These are phyloP conservation scores for Drosophila affinis DNA, from an alignment of 2,888 invertebrate genomes.

Conservation along the genomic window DNA sequence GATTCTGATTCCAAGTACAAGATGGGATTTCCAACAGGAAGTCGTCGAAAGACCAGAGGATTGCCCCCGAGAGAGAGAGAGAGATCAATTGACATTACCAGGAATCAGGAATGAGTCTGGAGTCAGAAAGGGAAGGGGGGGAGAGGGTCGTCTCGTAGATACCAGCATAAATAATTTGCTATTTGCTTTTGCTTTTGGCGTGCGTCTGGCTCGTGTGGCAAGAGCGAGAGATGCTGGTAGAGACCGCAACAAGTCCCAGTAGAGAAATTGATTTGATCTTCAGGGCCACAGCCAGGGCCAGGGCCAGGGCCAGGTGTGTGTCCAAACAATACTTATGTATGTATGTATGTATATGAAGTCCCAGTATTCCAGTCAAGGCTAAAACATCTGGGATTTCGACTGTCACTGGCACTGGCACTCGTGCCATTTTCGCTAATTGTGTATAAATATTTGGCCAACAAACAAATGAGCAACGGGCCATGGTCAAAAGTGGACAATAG, in stretches of 20 bases:
- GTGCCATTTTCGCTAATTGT: conserved; percentile 77
- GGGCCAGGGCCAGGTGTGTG: conserved; percentile 52
- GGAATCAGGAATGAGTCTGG: conserved; percentile 39
- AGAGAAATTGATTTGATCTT: conserved; percentile 48
- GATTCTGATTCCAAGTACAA: conserved; percentile 25
- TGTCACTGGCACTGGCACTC: conserved; percentile 49
- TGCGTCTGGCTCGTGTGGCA: conserved; percentile 60
- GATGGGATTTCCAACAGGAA: conserved; percentile 35
- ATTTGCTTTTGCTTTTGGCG: conserved; percentile 22
- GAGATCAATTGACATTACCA: conserved; percentile 44
- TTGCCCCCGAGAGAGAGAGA: conserved; percentile 35
- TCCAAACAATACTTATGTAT: neutral
- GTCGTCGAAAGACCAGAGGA: conserved; percentile 14
- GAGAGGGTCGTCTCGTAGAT: conserved; percentile 26
- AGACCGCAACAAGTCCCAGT: conserved; percentile 58
- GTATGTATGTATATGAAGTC: too few relatives aligned
- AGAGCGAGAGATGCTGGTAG: conserved; percentile 56
- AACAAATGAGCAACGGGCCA: conserved; percentile 6
- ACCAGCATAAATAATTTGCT: conserved; percentile 52
- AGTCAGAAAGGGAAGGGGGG: neutral
- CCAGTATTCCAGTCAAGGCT: neutral
- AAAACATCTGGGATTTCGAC: neutral
- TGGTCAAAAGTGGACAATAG: conserved; percentile 4
- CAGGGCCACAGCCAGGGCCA: neutral
- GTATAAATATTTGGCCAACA: conserved; percentile 72